A percentile compares a stretch with the other conserved stretches of the same genome.
phyloP scores from a whole-genome alignment of 2,797 vertebrate genomes.

The Helarctos malayanus region DNA sequence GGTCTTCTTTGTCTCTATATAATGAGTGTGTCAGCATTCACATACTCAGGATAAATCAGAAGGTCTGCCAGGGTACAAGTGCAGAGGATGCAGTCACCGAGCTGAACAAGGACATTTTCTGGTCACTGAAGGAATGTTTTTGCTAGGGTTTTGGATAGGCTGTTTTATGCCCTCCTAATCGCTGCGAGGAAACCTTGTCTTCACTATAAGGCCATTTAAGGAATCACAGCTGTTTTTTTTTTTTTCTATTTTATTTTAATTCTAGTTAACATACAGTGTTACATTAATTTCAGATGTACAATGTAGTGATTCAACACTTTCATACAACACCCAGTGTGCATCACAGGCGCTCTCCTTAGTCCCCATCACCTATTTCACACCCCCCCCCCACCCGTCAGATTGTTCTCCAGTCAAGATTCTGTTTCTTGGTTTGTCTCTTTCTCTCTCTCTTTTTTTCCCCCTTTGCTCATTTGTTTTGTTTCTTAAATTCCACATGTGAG shows the following conservation, averaged over 20 bases:
- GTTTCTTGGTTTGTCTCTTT: background rate
- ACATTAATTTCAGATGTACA: background rate
- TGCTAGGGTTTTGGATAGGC: background rate
- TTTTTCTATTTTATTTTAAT: background rate
- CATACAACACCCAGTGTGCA: background rate
- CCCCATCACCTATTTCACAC: background rate
- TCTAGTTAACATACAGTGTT: background rate
- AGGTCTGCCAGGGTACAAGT: background rate
- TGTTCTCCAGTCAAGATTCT: background rate
- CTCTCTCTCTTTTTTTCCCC: background rate
- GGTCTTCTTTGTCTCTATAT: background rate
- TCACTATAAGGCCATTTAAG: background rate
- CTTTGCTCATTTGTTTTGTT: background rate
- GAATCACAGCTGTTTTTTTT: background rate
- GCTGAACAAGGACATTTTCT: background rate
- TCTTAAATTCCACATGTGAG: background rate
- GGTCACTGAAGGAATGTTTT: background rate
- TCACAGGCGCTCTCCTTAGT: background rate
- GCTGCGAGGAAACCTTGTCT: background rate
- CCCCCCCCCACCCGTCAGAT: background rate
- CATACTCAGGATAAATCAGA: background rate
- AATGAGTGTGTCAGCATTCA: background rate
- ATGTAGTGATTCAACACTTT: background rate
- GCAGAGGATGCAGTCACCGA: background rate
- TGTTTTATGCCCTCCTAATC: background rate